Conservation (phyloP, 2,888 invertebrate genomes). For the Drosophila meridiana region DNA sequence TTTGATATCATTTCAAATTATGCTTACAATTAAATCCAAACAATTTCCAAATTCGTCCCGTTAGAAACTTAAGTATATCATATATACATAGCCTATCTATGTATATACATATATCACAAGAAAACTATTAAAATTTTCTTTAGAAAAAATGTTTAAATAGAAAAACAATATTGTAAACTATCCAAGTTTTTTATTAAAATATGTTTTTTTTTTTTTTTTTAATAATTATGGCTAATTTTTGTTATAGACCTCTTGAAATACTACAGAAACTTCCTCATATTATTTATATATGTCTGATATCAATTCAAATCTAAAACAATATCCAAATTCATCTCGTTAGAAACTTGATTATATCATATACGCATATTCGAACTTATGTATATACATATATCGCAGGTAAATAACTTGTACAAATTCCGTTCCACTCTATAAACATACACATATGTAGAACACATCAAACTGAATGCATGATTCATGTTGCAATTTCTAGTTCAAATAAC, state of each 20-base stretch:
- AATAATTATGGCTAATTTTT: no score
- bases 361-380: neutral
- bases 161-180: no score
- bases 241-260: no score
- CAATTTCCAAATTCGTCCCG: neutral
- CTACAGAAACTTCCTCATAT: no score
- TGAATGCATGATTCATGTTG: conserved; percentile 48
- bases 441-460: conserved; percentile 24
- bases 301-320: neutral
- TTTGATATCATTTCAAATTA: neutral
- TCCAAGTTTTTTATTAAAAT: no score
- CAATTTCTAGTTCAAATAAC: conserved; percentile 52
- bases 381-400: neutral
- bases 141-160: no score
- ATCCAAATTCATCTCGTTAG: neutral
- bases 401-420: neutral
- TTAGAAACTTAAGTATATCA: neutral
- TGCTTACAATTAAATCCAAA: neutral
- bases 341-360: neutral
- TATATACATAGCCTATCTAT: neutral
- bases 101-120: neutral
- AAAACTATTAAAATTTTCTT: no score
- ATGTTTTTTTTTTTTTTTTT: no score
- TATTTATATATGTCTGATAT: neutral
- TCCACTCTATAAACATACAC: conserved; percentile 17